A percentile compares a stretch with the other conserved stretches of the same genome.
Conservation (phyloP, 2,888 invertebrate species). For the Silvanus unidentatus region DNA sequence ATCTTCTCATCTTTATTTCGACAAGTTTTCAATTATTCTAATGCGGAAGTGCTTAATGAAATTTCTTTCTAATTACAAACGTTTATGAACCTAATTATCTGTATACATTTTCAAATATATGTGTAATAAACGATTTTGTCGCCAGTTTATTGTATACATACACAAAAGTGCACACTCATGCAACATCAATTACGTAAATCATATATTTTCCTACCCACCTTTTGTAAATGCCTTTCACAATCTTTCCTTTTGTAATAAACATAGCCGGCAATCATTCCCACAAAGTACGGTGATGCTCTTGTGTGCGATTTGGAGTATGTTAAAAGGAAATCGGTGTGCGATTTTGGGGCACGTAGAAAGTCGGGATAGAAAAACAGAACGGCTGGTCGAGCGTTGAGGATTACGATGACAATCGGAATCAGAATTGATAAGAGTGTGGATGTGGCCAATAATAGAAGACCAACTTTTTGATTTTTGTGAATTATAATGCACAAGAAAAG, state of each 20-base stretch:
- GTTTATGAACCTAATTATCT: too few relatives aligned
- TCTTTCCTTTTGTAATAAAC: constrained; percentile 40
- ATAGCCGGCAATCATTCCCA: constrained; percentile 53
- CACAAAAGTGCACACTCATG: too few relatives aligned
- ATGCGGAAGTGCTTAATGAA: too few relatives aligned
- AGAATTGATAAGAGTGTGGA: constrained; percentile 45
- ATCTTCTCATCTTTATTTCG: too few relatives aligned
- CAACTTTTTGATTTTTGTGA: constrained; percentile 42
- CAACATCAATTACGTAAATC: too few relatives aligned
- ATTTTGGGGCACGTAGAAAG: constrained; percentile 50
- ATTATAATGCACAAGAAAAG: constrained; percentile 47
- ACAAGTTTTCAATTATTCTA: too few relatives aligned
- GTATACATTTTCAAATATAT: too few relatives aligned
- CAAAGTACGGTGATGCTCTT: constrained; percentile 52
- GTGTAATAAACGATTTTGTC: too few relatives aligned
- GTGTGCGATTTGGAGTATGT: constrained; percentile 57
- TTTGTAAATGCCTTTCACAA: constrained; percentile 16
- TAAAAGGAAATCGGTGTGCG: constrained; percentile 48
- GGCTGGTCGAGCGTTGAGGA: constrained; percentile 47
- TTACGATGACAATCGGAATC: constrained; percentile 50
- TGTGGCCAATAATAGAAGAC: constrained; percentile 39
- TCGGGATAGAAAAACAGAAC: constrained; percentile 53
- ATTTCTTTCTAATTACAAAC: too few relatives aligned
- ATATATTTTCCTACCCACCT: too few relatives aligned
- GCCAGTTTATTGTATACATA: too few relatives aligned